A percentile compares a stretch with the other conserved stretches of the same genome.
These are phyloP conservation scores for Mobula birostris DNA, from an alignment of 2,113 vertebrate species.

Conservation along the genomic window DNA sequence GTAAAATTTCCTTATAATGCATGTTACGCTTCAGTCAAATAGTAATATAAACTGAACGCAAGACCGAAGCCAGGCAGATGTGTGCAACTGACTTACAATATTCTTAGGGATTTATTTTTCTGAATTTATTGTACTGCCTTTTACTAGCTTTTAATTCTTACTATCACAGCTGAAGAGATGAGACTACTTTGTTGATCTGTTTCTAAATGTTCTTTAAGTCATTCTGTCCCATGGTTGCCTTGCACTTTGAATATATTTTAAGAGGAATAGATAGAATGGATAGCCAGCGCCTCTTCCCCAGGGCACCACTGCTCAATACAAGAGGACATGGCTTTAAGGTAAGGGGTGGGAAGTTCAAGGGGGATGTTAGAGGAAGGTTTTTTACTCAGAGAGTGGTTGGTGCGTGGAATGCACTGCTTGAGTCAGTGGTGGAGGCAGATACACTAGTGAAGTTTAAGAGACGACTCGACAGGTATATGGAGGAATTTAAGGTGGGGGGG, in stretches of 20 bases:
- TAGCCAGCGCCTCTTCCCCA: too few species aligned
- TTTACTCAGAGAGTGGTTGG: too few species aligned
- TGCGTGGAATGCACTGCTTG: too few species aligned
- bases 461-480: too few species aligned
- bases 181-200: background rate
- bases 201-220: background rate
- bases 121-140: background rate
- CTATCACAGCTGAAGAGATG: background rate
- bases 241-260: background rate
- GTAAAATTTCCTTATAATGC: background rate
- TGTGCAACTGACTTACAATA: background rate
- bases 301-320: too few species aligned
- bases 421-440: too few species aligned
- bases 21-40: background rate
- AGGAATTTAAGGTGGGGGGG: too few species aligned
- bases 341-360: too few species aligned
- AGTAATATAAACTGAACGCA: background rate
- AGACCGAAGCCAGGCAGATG: background rate
- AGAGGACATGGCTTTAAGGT: too few species aligned
- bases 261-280: too few species aligned
- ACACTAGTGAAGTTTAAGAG: too few species aligned
- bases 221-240: background rate
- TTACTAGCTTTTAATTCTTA: background rate
- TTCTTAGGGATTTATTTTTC: background rate
- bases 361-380: too few species aligned